phyloP scores from a whole-genome alignment of 2,113 vertebrate genomes.

The Odobenus rosmarus region DNA sequence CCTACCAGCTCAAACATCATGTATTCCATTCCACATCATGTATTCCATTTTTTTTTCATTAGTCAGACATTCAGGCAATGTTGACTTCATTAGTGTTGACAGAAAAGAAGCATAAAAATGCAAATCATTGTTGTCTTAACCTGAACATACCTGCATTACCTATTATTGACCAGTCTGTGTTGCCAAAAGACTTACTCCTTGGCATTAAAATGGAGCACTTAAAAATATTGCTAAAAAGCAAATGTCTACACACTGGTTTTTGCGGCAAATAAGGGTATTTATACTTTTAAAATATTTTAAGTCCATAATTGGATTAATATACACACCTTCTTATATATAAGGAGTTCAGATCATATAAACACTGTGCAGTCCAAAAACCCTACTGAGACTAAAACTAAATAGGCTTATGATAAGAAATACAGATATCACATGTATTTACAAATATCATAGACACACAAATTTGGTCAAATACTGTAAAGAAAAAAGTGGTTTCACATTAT shows the following conservation, averaged over 20 bases:
- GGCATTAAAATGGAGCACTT: constrained; percentile 84
- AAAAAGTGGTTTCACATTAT: constrained; percentile 81
- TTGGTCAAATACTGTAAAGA: constrained; percentile 86
- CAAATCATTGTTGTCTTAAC: constrained; percentile 85
- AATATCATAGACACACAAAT: constrained; percentile 82
- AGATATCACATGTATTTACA: constrained; percentile 83
- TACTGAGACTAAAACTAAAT: constrained; percentile 84
- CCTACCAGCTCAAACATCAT: background rate
- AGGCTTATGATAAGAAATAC: constrained; percentile 83
- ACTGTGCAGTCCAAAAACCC: constrained; percentile 84
- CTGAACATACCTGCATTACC: constrained; percentile 84
- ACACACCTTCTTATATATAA: constrained; percentile 83
- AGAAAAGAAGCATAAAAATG: constrained; percentile 85
- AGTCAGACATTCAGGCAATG: constrained; percentile 86
- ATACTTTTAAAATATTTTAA: constrained; percentile 84
- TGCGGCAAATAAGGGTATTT: constrained; percentile 86
- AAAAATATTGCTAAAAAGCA: constrained; percentile 86
- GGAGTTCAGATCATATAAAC: constrained; percentile 83
- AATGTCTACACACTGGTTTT: constrained; percentile 84
- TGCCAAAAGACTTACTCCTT: constrained; percentile 77
- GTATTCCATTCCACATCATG: background rate
- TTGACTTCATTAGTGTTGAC: constrained; percentile 86
- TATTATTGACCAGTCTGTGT: constrained; percentile 79
- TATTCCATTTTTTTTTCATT: constrained; percentile 71
- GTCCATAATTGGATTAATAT: constrained; percentile 86